Evolutionary conservation across 2,797 vertebrate genomes (phyloP), one percentile per base, ranked within the genome.

Genomic region (Pangasius macronema): DNA sequence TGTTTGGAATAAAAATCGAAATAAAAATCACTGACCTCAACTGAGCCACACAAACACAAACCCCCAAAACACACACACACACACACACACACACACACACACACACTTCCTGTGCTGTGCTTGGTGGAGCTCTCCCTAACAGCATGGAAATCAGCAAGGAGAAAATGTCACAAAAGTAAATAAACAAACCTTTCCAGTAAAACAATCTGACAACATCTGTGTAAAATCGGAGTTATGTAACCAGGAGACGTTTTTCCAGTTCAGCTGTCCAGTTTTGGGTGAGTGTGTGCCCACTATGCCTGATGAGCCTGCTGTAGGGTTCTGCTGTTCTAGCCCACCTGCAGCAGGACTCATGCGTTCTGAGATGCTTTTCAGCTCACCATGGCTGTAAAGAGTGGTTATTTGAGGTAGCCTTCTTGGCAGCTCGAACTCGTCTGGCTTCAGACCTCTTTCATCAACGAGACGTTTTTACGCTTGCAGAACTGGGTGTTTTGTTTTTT

Each of bases 211-310:
- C 8, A 51, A 22, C 42, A 46, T 16, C 79, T 18, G 18, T 30
- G 72, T 51, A 72, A 87, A 46, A 68, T 73, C 27, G 1, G 0
- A 46, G 46, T 87, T 84, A 84, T 14, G 16, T 61, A 88, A 82
- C 72, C 80, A 85, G 18, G 2, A 73, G n/a, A 30, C 1, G 20
- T 72, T 72, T 22, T 11, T 72, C 36, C 30, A 20, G 33, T 39
- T 13, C 65, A 33, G 65, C 9, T 33, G 65, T 22, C 36, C 67
- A 18, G 16, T 18, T 16, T 24, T 72, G 20, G 1, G 70, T 0
- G 14, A 18, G 65, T 36, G 30, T 39, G 36, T 68, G 5, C 14
- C 27, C 14, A 18, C 2, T 53, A 14, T 30, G 51, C 16, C 16
- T 9, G n/a, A n/a, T n/a, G 27, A 30, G n/a, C 46, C 42, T 51